Evolutionary conservation across 2,113 vertebrate species (phyloP).

Genomic region (Aythya baeri): DNA sequence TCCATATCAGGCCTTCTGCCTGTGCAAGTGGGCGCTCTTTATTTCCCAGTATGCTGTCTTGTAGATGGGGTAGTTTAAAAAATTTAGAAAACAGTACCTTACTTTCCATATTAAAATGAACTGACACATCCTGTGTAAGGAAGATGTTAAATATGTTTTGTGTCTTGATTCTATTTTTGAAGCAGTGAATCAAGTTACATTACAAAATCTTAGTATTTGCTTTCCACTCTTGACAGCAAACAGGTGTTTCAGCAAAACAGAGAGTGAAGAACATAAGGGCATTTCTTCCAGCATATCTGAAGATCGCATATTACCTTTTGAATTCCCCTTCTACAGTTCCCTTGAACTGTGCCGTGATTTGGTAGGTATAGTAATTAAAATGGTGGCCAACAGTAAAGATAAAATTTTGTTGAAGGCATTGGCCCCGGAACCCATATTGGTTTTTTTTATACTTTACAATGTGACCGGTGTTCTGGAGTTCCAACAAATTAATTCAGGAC

Average conservation of each 20-base stretch:
- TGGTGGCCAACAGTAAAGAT: neutral
- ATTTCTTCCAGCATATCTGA: constrained; percentile 48
- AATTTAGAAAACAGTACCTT: neutral
- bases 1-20: neutral
- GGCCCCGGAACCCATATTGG: neutral
- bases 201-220: neutral
- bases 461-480: neutral
- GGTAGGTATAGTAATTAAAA: constrained; percentile 73
- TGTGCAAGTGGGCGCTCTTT: neutral
- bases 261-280: constrained; percentile 20
- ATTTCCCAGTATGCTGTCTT: neutral
- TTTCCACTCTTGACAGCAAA: constrained; percentile 26
- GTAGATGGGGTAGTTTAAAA: neutral
- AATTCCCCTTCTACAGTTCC: constrained; percentile 71
- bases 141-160: neutral
- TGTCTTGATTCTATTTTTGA: neutral
- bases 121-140: neutral
- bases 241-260: neutral
- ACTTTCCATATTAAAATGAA: neutral
- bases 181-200: neutral
- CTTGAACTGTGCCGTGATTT: constrained; percentile 64
- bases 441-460: neutral
- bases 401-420: neutral
- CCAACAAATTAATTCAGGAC: neutral
- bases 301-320: constrained; percentile 72